Evolutionary conservation across 2,888 invertebrate species (phyloP), one percentile per base, ranked within the genome.

Genomic region (Calephelis perditalis): DNA sequence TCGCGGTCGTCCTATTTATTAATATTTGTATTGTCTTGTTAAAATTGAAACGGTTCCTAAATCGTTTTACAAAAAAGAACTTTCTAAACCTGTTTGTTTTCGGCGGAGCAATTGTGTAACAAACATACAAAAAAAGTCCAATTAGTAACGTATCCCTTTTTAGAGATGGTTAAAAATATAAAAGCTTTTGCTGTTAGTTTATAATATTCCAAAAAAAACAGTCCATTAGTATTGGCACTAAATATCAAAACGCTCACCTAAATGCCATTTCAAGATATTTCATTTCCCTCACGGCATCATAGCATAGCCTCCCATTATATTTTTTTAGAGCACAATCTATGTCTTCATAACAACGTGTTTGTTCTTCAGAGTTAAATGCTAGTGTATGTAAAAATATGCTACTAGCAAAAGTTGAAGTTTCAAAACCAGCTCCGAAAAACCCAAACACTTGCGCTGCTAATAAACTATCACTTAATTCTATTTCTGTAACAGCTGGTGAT

Each of bases 371-470:
- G 46, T 72, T 47, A 55, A 62, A 63, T 1, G 73, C 73, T 2
- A 73, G 62, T 44, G 70, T 64, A 43, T 72, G 70, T 11, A 73
- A 37, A 7, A 68, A 66, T 37, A 59, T 68, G 52, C 72, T 71
- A 4, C 67, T 68, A 0, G 72, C 68, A 6, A 70, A 66, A 0
- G 72, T 71, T 0, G 73, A 71, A 0, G 73, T 70, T 65, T 84
- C 84, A 40, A 84, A 81, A 8, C 82, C 82, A 8, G 82, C 82
- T 5, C 77, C 81, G 49, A 82, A 64, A 45, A 82, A 60, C 4
- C 60, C 60, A 54, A 62, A 79, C 26, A 79, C 74, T 57, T 82
- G 82, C 36, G 70, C 62, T 2, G 49, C 70, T 47, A 70, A 57
- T 35, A 69, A 46, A 1, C 58, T 43, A 11, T 65, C 66, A 15